Percentiles rank a stretch among this genome's conserved stretches.
phyloP scores from a whole-genome alignment of 2,888 invertebrate genomes.

The Hirtodrosophila duncani region DNA sequence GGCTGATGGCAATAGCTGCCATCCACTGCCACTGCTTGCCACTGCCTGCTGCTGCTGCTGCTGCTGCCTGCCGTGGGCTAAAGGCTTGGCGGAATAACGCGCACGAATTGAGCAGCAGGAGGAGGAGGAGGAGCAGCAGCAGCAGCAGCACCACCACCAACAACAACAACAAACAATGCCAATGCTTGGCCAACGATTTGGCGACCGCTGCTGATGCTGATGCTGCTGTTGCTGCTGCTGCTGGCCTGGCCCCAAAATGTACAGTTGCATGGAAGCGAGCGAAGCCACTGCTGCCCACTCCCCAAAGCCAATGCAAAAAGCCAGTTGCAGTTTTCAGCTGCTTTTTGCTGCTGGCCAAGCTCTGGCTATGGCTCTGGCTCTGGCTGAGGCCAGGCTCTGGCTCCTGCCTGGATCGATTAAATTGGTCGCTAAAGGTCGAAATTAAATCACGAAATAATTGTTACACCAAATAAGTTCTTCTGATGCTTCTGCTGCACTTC shows the following conservation, averaged over 20 bases:
- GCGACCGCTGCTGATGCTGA: neutral
- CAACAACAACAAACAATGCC: conserved; percentile 49
- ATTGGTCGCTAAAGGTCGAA: conserved; percentile 72
- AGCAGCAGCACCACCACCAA: too few relatives aligned
- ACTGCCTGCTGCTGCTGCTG: too few relatives aligned
- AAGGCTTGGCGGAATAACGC: conserved; percentile 68
- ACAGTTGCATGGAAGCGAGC: conserved; percentile 54
- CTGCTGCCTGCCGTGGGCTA: conserved; percentile 56
- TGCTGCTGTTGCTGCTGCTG: neutral
- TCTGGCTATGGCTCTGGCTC: conserved; percentile 13
- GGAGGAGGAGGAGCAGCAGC: conserved; percentile 19
- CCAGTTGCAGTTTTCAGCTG: conserved; percentile 12
- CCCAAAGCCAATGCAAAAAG: conserved; percentile 42
- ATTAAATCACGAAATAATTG: conserved; percentile 73
- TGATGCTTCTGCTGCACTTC: conserved; percentile 30
- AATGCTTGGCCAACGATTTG: conserved; percentile 27
- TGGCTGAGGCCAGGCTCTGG: conserved; percentile 33
- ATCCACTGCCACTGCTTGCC: too few relatives aligned
- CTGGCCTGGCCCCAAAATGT: conserved; percentile 24
- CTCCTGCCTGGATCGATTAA: conserved; percentile 67
- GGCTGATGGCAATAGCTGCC: too few relatives aligned
- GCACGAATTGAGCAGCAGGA: conserved; percentile 64
- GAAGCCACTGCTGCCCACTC: conserved; percentile 63
- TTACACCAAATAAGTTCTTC: conserved; percentile 72
- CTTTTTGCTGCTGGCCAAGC: conserved; percentile 38